A percentile compares a stretch with the other conserved stretches of the same genome.
Conservation (phyloP, 2,797 vertebrate species). For the Epinephelus coioides region DNA sequence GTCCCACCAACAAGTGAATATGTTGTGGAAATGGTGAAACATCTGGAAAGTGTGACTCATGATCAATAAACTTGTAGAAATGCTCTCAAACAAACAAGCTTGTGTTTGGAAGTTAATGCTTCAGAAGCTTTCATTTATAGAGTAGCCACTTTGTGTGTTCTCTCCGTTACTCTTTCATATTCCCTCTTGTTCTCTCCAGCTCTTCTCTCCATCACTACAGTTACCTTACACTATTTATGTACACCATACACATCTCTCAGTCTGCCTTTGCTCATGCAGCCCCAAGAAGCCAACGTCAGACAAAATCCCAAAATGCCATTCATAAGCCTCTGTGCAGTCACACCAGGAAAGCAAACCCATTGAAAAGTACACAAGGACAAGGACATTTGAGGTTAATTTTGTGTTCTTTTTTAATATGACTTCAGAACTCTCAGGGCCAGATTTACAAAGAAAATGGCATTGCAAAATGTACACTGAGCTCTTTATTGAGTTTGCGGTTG, state of each 20-base stretch:
- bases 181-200: not conserved
- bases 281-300: not conserved
- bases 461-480: not conserved
- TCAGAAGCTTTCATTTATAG: not conserved
- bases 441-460: not conserved
- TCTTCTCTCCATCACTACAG: not conserved
- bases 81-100: not conserved
- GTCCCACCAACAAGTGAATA: not conserved
- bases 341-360: not conserved
- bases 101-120: slow-evolving; percentile 5
- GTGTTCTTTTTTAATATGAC: not conserved
- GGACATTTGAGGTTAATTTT: not conserved
- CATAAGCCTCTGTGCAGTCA: not conserved
- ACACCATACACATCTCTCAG: not conserved
- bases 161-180: not conserved
- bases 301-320: not conserved
- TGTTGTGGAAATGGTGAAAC: not conserved
- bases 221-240: not conserved
- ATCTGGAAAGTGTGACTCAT: slow-evolving; percentile 26
- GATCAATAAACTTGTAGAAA: not conserved
- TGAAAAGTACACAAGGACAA: not conserved
- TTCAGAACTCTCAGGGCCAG: no score
- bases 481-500: not conserved
- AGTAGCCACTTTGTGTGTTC: not conserved
- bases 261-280: not conserved